Base-by-base conservation (phyloP, 1,140 invertebrate genomes). In the Myzus persicae region DNA sequence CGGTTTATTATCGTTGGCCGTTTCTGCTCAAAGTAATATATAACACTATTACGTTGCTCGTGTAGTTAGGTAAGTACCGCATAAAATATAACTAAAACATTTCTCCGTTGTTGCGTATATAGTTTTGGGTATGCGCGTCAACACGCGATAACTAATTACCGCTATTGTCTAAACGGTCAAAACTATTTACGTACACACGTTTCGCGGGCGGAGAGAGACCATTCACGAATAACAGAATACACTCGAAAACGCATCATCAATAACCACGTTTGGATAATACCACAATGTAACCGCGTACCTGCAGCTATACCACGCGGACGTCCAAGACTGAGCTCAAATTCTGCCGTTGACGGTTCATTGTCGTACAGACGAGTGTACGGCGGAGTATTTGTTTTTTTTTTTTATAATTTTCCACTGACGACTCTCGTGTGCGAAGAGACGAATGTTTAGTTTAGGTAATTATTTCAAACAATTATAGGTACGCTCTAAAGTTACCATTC, bases 221-320 rank as follows among this genome's bases (percentile, higher is more conserved):
- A 6, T 76, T 76, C 31, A 0, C 14, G n/a, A 76, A n/a, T 76
- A 76, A 76, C 59, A n/a, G 59, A 18, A 76, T 76, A 76, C 59
- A 76, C 59, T 76, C 59, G 59, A n/a, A n/a, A 76, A 76, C 59
- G 31, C 59, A 76, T 76, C 59, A 76, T 76, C 59, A 76, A 76
- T 76, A 36, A 76, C 59, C 31, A n/a, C 11, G 59, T 76, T 76
- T 20, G 31, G 59, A 36, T 76, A 76, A 76, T 67, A 76, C 59
- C n/a, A n/a, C 59, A 18, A n/a, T n/a, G 31, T 67, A 67, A 67
- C 59, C 59, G 5, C 31, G 59, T 76, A 76, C 14, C 59, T n/a
- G 26, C 51, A 54, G 51, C 3, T 6, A 14, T 18, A 76, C 59
- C 59, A 76, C 31, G 11, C n/a, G 31, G 9, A n/a, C 22, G 24